phyloP scores from a whole-genome alignment of 2,113 vertebrate genomes.

The Gambusia affinis region DNA sequence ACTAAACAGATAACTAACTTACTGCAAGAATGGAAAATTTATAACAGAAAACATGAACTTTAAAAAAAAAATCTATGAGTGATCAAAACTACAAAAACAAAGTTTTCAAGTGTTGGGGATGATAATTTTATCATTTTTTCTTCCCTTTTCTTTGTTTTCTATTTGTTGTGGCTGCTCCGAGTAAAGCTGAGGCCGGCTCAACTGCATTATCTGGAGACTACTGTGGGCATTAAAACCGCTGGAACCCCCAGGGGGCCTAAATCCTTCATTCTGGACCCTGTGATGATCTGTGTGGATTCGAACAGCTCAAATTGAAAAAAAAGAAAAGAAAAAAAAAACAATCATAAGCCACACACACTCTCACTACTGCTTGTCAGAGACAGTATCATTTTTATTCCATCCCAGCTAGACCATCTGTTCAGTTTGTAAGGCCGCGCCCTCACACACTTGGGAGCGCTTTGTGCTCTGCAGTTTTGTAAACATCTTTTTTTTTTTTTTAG shows the following conservation, averaged over 20 bases:
- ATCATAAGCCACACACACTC: constrained; percentile 56
- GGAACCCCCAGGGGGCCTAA: constrained; percentile 57
- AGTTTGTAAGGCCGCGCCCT: constrained; percentile 15
- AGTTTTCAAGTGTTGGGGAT: background rate
- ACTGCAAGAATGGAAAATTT: background rate
- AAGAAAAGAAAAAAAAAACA: constrained; percentile 29
- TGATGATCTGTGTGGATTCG: constrained; percentile 70
- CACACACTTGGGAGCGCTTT: constrained; percentile 8
- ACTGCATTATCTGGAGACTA: constrained; percentile 49
- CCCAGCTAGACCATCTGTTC: constrained; percentile 65
- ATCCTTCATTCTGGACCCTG: constrained; percentile 63
- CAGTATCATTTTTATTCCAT: constrained; percentile 39
- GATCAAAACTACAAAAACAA: background rate
- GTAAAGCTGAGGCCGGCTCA: constrained; percentile 54
- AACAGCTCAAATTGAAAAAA: constrained; percentile 56
- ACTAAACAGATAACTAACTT: too few species aligned
- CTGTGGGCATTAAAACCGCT: constrained; percentile 38
- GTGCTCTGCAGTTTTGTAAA: constrained; percentile 1
- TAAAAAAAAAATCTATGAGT: background rate
- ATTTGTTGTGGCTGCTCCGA: constrained; percentile 30
- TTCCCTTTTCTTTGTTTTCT: constrained; percentile 7
- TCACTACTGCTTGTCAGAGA: constrained; percentile 45
- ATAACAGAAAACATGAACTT: background rate
- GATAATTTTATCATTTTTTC: background rate
- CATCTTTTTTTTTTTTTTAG: background rate